Base-by-base conservation (phyloP, 2,113 vertebrate genomes). In the Isurus oxyrinchus region DNA sequence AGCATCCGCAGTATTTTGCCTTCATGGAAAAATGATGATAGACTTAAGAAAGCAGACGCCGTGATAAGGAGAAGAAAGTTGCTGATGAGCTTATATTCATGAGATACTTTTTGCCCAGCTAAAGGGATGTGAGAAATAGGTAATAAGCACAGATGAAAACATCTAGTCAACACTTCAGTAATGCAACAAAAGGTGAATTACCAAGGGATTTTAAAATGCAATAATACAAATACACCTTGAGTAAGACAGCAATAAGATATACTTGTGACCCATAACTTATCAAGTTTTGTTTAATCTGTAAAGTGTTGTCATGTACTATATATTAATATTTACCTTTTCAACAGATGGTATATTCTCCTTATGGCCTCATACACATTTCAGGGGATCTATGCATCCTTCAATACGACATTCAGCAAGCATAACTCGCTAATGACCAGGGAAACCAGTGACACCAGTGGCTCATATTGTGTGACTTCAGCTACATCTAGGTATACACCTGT, bases 251-350 rank as follows among this genome's bases (percentile, higher is more conserved):
- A 84, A 84, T 84, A n/a, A 81, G 79, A 84, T 13, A 87, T 87
- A 87, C 6, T 90, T 90, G 53, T 90, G 87, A 57, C 57, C 25
- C 25, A 91, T 59, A 91, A 91, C 57, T 84, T 84, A 84, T 35
- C 55, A 91, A 5, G 55, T 59, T n/a, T 91, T 91, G 27, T 59
- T 57, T 16, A 59, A 59, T 35, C 55, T 91, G 27, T 91, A 90
- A 55, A n/a, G 27, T 35, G 11, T 91, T 91, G 81, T 7, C 81
- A 84, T 84, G 87, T 57, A 53, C 31, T 90, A 55, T 14, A 40
- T 63, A 63, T 94, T 40, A 94, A 94, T 94, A 40, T 23, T 94
- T 94, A 94, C n/a, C 59, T 91, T 91, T 94, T 40, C 61, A 94
- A 63, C 90, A 66, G 59, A 66, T 94, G 59, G 59, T 19, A 94